A percentile compares a stretch with the other conserved stretches of the same genome.
These are phyloP conservation scores for Drosophila infuscata DNA, from an alignment of 2,888 invertebrate species.

Conservation along the genomic window DNA sequence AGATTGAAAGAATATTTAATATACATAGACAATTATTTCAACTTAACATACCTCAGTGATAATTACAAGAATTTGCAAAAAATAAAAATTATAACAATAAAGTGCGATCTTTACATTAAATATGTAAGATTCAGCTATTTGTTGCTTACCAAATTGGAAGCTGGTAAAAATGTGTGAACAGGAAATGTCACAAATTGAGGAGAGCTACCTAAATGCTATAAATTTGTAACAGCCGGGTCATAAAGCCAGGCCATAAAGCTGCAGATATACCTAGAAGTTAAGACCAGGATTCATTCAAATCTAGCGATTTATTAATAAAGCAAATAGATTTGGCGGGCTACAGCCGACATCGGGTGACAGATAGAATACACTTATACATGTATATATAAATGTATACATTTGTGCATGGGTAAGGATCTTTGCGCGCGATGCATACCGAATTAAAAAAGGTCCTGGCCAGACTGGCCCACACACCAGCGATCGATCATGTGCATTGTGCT, in stretches of 20 bases:
- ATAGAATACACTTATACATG: background rate
- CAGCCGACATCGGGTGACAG: background rate
- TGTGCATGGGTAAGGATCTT: conserved; percentile 14
- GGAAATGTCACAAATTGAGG: conserved; percentile 6
- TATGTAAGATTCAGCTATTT: background rate
- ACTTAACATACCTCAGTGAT: background rate
- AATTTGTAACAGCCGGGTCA: background rate
- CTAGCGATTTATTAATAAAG: conserved; percentile 71
- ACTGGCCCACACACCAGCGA: conserved; percentile 47
- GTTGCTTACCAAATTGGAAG: background rate
- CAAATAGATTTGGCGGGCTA: conserved; percentile 40
- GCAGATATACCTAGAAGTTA: conserved; percentile 44
- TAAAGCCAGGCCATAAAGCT: conserved; percentile 32
- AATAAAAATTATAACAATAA: background rate
- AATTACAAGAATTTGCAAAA: background rate
- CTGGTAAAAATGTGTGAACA: background rate
- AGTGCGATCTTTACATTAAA: background rate
- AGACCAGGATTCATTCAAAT: conserved; percentile 74
- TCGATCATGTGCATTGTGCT: conserved; percentile 71
- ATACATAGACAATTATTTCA: background rate
- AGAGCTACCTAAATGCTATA: conserved; percentile 36
- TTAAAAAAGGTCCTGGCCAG: conserved; percentile 30
- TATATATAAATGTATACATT: background rate
- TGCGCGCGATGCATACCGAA: conserved; percentile 58
- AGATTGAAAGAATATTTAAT: background rate